Evolutionary conservation across 2,888 invertebrate genomes (phyloP).

Genomic region (Villa cingulata): DNA sequence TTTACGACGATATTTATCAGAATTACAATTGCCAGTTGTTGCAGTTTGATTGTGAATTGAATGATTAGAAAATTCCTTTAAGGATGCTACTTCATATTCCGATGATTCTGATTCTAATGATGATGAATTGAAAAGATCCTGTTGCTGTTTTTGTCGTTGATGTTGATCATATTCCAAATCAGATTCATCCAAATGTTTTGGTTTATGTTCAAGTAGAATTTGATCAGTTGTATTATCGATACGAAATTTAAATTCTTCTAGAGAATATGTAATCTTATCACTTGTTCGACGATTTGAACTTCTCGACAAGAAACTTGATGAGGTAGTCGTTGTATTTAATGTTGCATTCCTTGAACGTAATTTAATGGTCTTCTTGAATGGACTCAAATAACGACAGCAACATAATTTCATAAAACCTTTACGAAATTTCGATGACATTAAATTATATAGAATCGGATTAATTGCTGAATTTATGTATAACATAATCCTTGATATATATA

Average conservation of each 20-base stretch:
- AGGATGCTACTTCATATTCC: conserved; percentile 4
- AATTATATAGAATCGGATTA: conserved; percentile 82
- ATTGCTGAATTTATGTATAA: conserved; percentile 79
- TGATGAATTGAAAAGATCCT: too few species aligned
- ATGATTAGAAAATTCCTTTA: background rate
- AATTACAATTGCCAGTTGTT: background rate
- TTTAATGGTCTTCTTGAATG: conserved; percentile 34
- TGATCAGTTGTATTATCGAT: background rate
- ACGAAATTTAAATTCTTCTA: conserved; percentile 7
- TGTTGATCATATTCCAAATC: background rate
- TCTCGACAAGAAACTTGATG: conserved; percentile 46
- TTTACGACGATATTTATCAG: conserved; percentile 4
- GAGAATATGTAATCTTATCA: conserved; percentile 22
- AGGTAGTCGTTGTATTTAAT: conserved; percentile 37
- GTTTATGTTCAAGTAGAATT: too few species aligned
- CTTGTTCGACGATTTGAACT: conserved; percentile 45
- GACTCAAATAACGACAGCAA: conserved; percentile 39
- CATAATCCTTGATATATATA: conserved; percentile 77
- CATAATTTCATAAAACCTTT: conserved; percentile 61
- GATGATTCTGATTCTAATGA: background rate
- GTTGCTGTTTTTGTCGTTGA: background rate
- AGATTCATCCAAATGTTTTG: too few species aligned
- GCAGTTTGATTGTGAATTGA: background rate
- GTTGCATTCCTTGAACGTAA: conserved; percentile 40
- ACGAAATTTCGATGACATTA: conserved; percentile 84